Conservation (phyloP, 2,888 invertebrate genomes). For the Melieria omissa region DNA sequence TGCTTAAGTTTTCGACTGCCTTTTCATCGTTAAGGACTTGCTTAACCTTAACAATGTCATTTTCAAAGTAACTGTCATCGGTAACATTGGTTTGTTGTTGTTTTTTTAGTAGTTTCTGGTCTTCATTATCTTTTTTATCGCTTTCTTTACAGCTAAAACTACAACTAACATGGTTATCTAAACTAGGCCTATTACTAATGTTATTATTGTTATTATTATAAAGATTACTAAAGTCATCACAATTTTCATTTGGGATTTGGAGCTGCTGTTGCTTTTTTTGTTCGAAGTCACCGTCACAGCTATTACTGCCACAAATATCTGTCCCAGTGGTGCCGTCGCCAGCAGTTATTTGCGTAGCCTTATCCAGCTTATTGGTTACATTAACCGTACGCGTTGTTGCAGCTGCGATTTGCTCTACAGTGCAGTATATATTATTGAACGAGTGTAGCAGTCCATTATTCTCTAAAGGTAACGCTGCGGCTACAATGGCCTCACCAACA, state of each 20-base stretch:
- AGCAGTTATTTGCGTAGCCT: neutral
- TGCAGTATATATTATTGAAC: conserved; percentile 57
- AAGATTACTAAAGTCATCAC: conserved; percentile 51
- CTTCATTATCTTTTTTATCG: conserved; percentile 38
- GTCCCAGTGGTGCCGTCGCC: conserved; percentile 12
- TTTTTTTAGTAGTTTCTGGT: conserved; percentile 11
- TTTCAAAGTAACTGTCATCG: conserved; percentile 5
- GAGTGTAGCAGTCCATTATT: conserved; percentile 59
- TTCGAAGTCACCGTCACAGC: conserved; percentile 33
- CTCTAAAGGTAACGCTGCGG: conserved; percentile 42
- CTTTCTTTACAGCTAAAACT: conserved; percentile 31
- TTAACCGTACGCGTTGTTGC: conserved; percentile 23
- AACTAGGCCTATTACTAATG: conserved; percentile 44
- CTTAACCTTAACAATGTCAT: conserved; percentile 7
- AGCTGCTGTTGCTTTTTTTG: conserved; percentile 37
- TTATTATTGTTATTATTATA: conserved; percentile 51
- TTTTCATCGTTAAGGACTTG: neutral
- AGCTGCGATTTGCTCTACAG: conserved; percentile 39
- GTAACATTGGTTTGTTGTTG: conserved; percentile 14
- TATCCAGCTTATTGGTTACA: neutral
- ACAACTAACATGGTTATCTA: conserved; percentile 41
- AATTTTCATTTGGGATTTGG: conserved; percentile 49
- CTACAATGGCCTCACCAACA: conserved; percentile 21
- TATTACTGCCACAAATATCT: conserved; percentile 32
- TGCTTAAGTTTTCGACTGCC: too few relatives aligned